Percentiles rank a stretch among this genome's conserved stretches.
phyloP scores from a whole-genome alignment of 1,140 invertebrate species.

The Aphaenogaster ashmeadi region DNA sequence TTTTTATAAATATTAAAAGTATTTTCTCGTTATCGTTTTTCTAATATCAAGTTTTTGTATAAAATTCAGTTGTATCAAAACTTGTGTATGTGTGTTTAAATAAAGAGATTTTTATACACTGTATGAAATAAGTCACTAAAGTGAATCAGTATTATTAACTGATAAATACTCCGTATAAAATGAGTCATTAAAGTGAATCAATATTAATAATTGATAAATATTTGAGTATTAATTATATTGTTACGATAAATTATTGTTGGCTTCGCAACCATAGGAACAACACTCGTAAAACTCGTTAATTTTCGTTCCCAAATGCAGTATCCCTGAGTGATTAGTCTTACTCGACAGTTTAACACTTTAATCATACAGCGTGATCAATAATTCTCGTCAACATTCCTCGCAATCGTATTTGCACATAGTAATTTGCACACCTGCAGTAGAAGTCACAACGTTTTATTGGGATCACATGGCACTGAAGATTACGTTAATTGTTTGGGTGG shows the following conservation, averaged over 20 bases:
- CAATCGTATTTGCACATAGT: constrained; percentile 69
- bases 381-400: constrained; percentile 13
- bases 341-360: not conserved
- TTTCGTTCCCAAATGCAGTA: not conserved
- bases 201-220: not conserved
- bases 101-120: not conserved
- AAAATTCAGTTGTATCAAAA: not conserved
- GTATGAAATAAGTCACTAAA: not conserved
- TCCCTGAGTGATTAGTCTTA: not conserved
- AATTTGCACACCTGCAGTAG: constrained; percentile 12
- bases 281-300: not conserved
- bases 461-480: not conserved
- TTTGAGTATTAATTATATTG: not conserved
- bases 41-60: constrained; percentile 1
- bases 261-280: not conserved
- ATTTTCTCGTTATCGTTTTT: constrained; percentile 3
- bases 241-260: too few species aligned
- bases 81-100: not conserved
- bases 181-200: not conserved
- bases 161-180: not conserved
- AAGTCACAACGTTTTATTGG: not conserved
- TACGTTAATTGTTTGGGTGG: not conserved
- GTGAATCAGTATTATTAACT: not conserved
- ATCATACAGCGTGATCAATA: not conserved
- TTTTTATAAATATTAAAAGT: not conserved